Conservation (phyloP, 2,113 vertebrate genomes). For the Galemys pyrenaicus region DNA sequence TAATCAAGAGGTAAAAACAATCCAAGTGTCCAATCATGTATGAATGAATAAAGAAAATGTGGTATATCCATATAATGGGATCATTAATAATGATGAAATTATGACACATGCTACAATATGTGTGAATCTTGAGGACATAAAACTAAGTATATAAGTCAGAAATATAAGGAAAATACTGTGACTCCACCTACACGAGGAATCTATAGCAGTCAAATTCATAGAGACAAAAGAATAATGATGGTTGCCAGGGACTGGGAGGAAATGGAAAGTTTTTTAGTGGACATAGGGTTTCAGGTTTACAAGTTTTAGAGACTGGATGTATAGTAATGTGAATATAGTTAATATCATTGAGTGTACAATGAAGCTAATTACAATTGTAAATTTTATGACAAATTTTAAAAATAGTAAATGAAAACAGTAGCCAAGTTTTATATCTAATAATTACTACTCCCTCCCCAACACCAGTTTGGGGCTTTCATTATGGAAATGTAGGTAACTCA, state of each 20-base stretch:
- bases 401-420: neutral
- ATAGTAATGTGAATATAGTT: neutral
- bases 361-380: neutral
- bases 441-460: neutral
- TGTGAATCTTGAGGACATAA: neutral
- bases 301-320: neutral
- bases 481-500: neutral
- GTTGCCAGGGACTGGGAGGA: fast-evolving
- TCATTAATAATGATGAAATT: neutral
- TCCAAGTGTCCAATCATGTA: neutral
- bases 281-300: neutral
- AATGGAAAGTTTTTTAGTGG: neutral
- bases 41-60: neutral
- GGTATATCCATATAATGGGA: neutral
- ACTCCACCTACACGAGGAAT: neutral
- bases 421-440: neutral
- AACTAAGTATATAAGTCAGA: neutral
- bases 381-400: neutral
- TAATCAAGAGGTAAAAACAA: neutral
- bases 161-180: neutral
- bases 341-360: neutral
- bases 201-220: neutral
- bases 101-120: neutral
- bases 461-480: neutral
- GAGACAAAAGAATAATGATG: neutral